Evolutionary conservation across 2,888 invertebrate genomes (phyloP).

Genomic region (Biston betularia): DNA sequence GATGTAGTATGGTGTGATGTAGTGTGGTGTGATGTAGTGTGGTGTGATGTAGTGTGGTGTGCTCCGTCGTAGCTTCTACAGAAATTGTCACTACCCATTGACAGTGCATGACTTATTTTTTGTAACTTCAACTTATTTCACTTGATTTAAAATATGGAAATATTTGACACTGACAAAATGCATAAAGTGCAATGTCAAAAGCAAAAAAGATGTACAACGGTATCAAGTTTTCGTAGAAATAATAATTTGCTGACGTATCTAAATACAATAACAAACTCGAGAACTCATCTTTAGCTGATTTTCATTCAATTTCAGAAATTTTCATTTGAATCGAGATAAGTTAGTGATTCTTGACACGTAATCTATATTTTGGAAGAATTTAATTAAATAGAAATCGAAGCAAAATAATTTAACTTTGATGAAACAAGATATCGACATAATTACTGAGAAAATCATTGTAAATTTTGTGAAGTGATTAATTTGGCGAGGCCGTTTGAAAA

Average conservation of each 20-base stretch:
- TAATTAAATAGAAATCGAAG: constrained; percentile 26
- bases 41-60: too few species aligned
- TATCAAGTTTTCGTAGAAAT: not conserved
- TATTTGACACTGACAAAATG: too few species aligned
- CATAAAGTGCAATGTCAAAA: too few species aligned
- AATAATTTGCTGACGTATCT: constrained; percentile 1
- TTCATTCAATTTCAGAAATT: constrained; percentile 25
- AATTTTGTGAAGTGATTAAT: not conserved
- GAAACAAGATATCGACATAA: not conserved
- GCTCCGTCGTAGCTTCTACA: too few species aligned
- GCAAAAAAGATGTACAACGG: not conserved
- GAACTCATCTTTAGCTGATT: constrained; percentile 18
- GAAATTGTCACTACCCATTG: too few species aligned
- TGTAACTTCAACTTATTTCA: too few species aligned
- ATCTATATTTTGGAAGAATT: constrained; percentile 25
- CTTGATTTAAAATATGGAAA: too few species aligned
- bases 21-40: too few species aligned
- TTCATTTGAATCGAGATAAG: constrained; percentile 18
- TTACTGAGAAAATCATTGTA: too few species aligned
- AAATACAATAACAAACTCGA: not conserved
- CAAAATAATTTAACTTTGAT: constrained; percentile 2
- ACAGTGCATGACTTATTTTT: too few species aligned
- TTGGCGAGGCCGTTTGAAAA: too few species aligned
- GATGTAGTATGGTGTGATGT: too few species aligned
- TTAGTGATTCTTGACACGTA: constrained; percentile 28